Conservation (phyloP, 2,888 invertebrate genomes). For the Thumatha senex region DNA sequence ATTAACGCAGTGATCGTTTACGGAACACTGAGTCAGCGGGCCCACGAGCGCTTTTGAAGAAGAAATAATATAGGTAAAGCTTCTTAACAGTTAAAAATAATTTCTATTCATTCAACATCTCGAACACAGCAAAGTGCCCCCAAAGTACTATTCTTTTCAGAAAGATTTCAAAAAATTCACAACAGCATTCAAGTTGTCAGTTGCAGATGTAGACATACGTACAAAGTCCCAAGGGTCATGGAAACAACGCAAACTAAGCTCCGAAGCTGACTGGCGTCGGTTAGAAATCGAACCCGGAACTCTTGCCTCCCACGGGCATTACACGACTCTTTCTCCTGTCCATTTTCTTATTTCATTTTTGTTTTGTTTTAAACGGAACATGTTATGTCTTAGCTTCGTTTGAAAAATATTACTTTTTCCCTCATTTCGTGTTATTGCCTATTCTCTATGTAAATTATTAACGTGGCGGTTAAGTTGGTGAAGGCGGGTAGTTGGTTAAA, state of each 20-base stretch:
- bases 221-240: conserved; percentile 25
- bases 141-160: conserved; percentile 8
- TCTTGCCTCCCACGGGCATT: conserved; percentile 37
- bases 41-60: too few relatives aligned
- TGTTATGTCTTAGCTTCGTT: conserved; percentile 3
- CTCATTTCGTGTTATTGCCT: too few relatives aligned
- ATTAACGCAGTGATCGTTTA: too few relatives aligned
- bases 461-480: too few relatives aligned
- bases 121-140: conserved; percentile 7
- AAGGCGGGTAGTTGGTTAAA: too few relatives aligned
- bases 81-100: too few relatives aligned
- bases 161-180: conserved; percentile 24
- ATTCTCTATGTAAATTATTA: too few relatives aligned
- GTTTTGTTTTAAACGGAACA: conserved; percentile 34
- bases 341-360: conserved; percentile 18
- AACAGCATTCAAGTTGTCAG: conserved; percentile 25
- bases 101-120: not conserved
- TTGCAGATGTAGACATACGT: conserved; percentile 26
- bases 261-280: conserved; percentile 39
- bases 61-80: too few relatives aligned
- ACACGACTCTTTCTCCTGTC: conserved; percentile 28
- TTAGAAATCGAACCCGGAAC: conserved; percentile 44
- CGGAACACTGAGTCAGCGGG: too few relatives aligned
- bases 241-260: conserved; percentile 40
- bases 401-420: not conserved